phyloP scores from a whole-genome alignment of 2,113 vertebrate genomes.

The Felis chaus region DNA sequence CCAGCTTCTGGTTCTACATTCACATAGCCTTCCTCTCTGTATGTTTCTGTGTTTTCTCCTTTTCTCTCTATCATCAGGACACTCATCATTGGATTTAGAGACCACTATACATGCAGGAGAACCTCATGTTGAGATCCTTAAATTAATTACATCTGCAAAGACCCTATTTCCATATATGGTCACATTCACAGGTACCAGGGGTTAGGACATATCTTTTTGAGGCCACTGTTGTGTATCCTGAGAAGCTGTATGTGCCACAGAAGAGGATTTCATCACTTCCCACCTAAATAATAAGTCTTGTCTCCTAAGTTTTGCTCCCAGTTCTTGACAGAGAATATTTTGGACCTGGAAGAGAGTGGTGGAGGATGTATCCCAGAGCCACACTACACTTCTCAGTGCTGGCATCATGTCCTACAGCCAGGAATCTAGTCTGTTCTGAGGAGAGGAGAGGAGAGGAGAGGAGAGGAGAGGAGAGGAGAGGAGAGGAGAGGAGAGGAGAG shows the following conservation, averaged over 20 bases:
- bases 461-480: neutral
- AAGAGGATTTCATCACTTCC: neutral
- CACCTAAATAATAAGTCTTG: neutral
- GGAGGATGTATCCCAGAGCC: neutral
- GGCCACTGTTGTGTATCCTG: neutral
- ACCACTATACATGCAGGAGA: neutral
- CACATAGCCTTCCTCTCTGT: neutral
- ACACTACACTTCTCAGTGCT: rapidly evolving
- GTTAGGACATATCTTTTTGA: neutral
- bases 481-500: neutral
- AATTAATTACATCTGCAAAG: neutral
- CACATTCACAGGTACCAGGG: neutral
- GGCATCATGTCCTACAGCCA: neutral
- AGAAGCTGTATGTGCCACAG: neutral
- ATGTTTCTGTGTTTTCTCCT: neutral
- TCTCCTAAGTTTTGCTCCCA: neutral
- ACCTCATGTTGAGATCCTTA: neutral
- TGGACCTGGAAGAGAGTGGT: neutral
- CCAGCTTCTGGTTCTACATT: neutral
- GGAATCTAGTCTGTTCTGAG: neutral
- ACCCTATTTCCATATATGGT: neutral
- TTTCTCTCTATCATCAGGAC: neutral
- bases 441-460: neutral
- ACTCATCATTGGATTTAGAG: neutral
- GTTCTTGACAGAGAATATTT: neutral